Evolutionary conservation across 2,888 invertebrate species (phyloP).

Genomic region (Scrobipalpa costella): DNA sequence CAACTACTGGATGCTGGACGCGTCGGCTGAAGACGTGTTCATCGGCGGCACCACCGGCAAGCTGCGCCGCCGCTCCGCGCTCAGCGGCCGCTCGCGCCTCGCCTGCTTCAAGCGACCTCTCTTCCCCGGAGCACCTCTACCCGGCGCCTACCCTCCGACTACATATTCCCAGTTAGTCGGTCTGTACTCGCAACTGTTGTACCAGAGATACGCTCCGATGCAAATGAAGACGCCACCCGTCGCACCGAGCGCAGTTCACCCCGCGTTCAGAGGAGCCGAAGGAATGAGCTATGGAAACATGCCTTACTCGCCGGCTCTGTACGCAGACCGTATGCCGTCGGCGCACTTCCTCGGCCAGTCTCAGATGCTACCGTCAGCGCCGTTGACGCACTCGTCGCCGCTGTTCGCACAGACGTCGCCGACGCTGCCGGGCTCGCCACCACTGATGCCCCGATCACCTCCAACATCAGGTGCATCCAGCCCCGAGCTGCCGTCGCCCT

Average conservation of each 20-base stretch:
- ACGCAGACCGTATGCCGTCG: constrained; percentile 61
- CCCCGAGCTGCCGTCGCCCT: constrained; percentile 66
- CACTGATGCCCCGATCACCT: constrained; percentile 62
- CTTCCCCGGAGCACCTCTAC: constrained; percentile 82
- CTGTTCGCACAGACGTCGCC: constrained; percentile 56
- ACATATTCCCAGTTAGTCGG: constrained; percentile 81
- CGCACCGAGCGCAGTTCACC: constrained; percentile 78
- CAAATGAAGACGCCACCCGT: constrained; percentile 77
- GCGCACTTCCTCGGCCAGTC: constrained; percentile 41
- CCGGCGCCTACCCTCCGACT: constrained; percentile 80
- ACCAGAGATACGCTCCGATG: constrained; percentile 84
- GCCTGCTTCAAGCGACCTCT: constrained; percentile 93
- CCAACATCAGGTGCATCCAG: constrained; percentile 66
- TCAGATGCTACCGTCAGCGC: constrained; percentile 51
- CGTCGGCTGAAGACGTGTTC: constrained; percentile 98
- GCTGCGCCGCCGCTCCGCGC: constrained; percentile 93
- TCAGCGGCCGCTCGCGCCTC: constrained; percentile 91
- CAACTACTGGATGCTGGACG: constrained; percentile 99
- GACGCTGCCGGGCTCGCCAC: constrained; percentile 68
- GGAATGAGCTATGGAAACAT: constrained; percentile 66
- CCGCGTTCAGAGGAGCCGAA: constrained; percentile 68
- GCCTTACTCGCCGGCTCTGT: constrained; percentile 65
- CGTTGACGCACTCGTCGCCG: constrained; percentile 47
- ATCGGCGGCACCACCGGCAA: constrained; percentile 98
- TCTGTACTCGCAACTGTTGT: constrained; percentile 83